Evolutionary conservation across 2,888 invertebrate species (phyloP).

Genomic region (Shargacucullia verbasci): DNA sequence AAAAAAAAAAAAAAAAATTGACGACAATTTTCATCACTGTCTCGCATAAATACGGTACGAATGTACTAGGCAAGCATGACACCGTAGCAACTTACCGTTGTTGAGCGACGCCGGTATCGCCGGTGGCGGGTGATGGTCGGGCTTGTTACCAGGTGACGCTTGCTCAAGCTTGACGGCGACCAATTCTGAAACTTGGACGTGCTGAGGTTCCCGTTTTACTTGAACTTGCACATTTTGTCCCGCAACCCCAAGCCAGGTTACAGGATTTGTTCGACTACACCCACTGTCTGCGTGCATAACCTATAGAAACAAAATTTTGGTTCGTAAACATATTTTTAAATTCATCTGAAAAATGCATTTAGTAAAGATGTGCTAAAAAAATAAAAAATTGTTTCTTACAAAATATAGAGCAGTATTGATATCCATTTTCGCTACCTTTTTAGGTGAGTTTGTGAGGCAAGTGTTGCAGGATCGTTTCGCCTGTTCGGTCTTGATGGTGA

Average conservation of each 20-base stretch:
- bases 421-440: slow-evolving; percentile 73
- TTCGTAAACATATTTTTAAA: background rate
- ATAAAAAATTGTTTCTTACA: slow-evolving; percentile 42
- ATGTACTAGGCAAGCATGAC: slow-evolving; percentile 62
- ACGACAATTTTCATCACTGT: slow-evolving; percentile 54
- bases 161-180: slow-evolving; percentile 91
- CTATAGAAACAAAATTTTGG: slow-evolving; percentile 52
- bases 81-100: slow-evolving; percentile 71
- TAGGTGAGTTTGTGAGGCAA: slow-evolving; percentile 84
- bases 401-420: slow-evolving; percentile 52
- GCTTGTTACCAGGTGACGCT: slow-evolving; percentile 90
- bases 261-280: slow-evolving; percentile 92
- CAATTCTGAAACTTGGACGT: slow-evolving; percentile 89
- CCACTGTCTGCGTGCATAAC: slow-evolving; percentile 89
- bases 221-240: slow-evolving; percentile 87
- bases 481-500: slow-evolving; percentile 86
- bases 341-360: background rate
- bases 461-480: slow-evolving; percentile 85
- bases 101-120: slow-evolving; percentile 83
- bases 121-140: slow-evolving; percentile 78
- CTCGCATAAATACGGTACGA: slow-evolving; percentile 62
- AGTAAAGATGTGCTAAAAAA: slow-evolving; percentile 18
- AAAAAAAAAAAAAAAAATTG: too few species aligned
- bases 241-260: slow-evolving; percentile 89
- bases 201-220: slow-evolving; percentile 91